Percentiles rank a stretch among this genome's conserved stretches.
These are phyloP conservation scores for Neodiprion fabricii DNA, from an alignment of 1,140 invertebrate genomes.

Conservation along the genomic window DNA sequence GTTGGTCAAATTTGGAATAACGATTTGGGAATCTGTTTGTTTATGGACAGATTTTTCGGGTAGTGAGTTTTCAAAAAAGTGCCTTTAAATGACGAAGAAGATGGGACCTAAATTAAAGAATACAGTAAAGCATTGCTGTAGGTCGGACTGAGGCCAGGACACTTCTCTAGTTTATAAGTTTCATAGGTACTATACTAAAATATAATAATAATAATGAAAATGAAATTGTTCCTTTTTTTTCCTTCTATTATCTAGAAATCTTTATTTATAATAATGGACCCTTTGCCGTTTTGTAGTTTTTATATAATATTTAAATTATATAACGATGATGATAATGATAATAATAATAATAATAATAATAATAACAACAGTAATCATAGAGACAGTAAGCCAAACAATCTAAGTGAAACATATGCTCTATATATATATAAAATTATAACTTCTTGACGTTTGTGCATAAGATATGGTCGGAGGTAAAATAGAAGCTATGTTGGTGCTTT, in stretches of 20 bases:
- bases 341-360: no score
- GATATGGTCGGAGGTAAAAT: constrained; percentile 25
- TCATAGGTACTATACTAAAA: constrained; percentile 38
- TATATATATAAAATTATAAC: constrained; percentile 22
- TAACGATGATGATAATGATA: no score
- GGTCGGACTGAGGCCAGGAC: constrained; percentile 48
- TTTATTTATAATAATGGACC: constrained; percentile 15
- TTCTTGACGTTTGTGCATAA: constrained; percentile 31
- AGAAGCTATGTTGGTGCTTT: constrained; percentile 30
- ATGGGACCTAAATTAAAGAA: constrained; percentile 44
- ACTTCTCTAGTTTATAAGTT: constrained; percentile 55
- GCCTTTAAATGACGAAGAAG: constrained; percentile 46
- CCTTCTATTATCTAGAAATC: constrained; percentile 12
- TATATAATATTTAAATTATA: constrained; percentile 16
- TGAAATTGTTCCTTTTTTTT: constrained; percentile 14
- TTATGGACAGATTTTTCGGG: neutral
- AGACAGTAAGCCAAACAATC: constrained; percentile 13
- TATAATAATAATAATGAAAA: constrained; percentile 33
- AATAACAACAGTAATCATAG: constrained; percentile 7
- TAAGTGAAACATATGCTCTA: constrained; percentile 5
- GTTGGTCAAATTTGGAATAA: constrained; percentile 11
- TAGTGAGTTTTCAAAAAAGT: constrained; percentile 31
- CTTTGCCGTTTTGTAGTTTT: constrained; percentile 11
- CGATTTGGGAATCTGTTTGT: neutral
- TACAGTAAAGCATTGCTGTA: constrained; percentile 38